Evolutionary conservation across 2,797 vertebrate genomes (phyloP).

Genomic region (Squalus acanthias): DNA sequence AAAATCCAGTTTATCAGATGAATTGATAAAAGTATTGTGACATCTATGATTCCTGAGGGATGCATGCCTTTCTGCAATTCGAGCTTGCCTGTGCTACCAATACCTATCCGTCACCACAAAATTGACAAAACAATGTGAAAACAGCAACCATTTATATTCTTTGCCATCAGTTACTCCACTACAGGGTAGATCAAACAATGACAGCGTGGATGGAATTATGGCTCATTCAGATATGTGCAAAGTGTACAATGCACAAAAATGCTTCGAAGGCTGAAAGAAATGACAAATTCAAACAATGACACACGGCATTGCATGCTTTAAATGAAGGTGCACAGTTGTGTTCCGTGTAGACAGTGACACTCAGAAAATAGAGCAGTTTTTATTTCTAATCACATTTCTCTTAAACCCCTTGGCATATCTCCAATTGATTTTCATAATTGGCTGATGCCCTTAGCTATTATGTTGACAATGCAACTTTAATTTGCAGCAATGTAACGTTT

Average conservation of each 20-base stretch:
- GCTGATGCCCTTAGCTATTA: background rate
- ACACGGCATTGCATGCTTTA: background rate
- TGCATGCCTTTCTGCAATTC: background rate
- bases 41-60: background rate
- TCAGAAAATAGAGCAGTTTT: background rate
- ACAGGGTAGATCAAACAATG: background rate
- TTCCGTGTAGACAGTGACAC: background rate
- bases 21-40: background rate
- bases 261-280: background rate
- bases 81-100: background rate
- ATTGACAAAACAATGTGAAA: conserved; percentile 18
- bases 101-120: background rate
- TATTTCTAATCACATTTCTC: background rate
- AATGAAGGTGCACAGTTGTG: background rate
- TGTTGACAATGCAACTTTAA: background rate
- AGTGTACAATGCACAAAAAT: background rate
- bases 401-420: background rate
- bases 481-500: background rate
- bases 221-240: background rate
- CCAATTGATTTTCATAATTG: background rate
- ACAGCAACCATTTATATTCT: conserved; percentile 4
- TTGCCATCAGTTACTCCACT: background rate
- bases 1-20: background rate
- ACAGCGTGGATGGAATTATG: background rate
- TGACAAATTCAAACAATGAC: background rate